Conservation (phyloP, 53 echinoderm and acorn worm species). For the Henricia sp. region DNA sequence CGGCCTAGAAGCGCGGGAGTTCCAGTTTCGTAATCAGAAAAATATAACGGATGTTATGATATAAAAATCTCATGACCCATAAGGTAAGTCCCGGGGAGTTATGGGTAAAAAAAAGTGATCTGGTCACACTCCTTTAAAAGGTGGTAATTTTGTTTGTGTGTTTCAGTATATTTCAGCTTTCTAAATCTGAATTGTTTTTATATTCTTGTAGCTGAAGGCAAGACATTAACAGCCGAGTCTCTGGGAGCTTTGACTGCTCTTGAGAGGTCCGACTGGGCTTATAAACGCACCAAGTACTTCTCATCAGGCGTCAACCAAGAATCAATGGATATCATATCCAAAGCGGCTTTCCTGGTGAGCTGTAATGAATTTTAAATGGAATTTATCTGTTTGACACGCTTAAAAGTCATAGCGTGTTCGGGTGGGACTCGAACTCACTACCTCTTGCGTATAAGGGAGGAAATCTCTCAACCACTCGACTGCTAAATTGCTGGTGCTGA, state of each 20-base stretch:
- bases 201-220: background rate
- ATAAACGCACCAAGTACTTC: constrained; percentile 67
- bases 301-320: constrained; percentile 72
- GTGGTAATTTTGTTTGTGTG: background rate
- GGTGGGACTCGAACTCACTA: no score
- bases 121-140: background rate
- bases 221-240: constrained; percentile 3
- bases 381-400: background rate
- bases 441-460: no score
- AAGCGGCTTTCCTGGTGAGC: constrained; percentile 79
- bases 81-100: no score
- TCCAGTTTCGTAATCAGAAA: no score
- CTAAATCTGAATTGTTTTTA: background rate
- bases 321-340: constrained; percentile 68
- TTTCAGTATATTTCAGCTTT: background rate
- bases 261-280: constrained; percentile 77
- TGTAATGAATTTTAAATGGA: no score
- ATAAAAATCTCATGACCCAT: no score
- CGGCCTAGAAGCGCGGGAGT: no score
- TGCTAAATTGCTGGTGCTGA: no score
- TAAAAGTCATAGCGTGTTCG: no score
- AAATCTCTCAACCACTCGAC: no score
- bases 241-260: constrained; percentile 69
- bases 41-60: no score
- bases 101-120: no score